phyloP scores from a whole-genome alignment of 1,140 invertebrate species.

The Littorina saxatilis region DNA sequence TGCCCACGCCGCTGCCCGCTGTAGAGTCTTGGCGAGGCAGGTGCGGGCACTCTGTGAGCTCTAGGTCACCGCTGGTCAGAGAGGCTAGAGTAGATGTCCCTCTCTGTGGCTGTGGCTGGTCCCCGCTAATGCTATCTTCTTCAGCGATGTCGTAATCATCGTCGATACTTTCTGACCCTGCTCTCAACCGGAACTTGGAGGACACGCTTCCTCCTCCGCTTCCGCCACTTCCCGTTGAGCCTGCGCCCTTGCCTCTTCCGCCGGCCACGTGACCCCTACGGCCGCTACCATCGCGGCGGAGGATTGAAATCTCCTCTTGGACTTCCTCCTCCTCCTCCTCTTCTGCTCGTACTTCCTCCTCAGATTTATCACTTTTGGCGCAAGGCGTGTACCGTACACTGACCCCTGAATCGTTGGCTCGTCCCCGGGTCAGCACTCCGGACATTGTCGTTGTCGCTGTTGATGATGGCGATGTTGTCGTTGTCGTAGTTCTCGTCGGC shows the following conservation, averaged over 20 bases:
- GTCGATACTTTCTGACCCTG: background rate
- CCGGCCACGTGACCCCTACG: conserved; percentile 43
- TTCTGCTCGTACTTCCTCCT: conserved; percentile 82
- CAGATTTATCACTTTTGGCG: conserved; percentile 63
- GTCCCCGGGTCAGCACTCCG: conserved; percentile 43
- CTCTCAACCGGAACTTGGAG: background rate
- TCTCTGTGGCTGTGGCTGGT: conserved; percentile 22
- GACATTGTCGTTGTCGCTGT: conserved; percentile 43
- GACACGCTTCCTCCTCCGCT: background rate
- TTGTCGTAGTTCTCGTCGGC: background rate
- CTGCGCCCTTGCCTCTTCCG: background rate
- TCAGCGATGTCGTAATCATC: background rate
- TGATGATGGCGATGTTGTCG: conserved; percentile 30
- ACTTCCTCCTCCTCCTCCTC: conserved; percentile 83
- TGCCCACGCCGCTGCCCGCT: background rate
- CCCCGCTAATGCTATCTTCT: conserved; percentile 39
- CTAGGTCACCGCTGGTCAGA: background rate
- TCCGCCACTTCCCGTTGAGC: background rate
- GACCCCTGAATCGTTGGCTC: conserved; percentile 55
- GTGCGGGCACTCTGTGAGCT: conserved; percentile 22
- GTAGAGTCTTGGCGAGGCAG: background rate
- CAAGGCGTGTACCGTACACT: conserved; percentile 78
- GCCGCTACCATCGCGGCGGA: conserved; percentile 37
- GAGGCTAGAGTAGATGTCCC: background rate
- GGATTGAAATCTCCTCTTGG: conserved; percentile 72